These are phyloP conservation scores for Spinus pinus DNA, from an alignment of 2,797 vertebrate species.

Conservation along the genomic window DNA sequence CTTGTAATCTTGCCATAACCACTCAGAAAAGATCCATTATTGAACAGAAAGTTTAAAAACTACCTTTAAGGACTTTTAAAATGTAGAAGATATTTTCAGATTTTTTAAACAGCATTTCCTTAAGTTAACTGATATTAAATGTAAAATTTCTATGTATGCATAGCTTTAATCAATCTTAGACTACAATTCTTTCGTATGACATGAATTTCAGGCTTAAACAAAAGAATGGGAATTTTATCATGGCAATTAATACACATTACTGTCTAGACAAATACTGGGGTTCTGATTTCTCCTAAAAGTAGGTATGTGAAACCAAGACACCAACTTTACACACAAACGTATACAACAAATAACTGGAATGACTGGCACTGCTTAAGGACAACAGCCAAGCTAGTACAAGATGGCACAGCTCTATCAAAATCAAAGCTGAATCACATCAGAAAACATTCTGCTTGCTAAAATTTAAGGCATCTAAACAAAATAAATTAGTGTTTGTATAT, in stretches of 20 bases:
- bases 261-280: neutral
- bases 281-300: neutral
- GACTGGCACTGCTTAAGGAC: neutral
- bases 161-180: neutral
- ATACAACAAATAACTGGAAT: neutral
- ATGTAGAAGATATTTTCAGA: neutral
- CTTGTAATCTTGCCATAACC: neutral
- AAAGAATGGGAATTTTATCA: neutral
- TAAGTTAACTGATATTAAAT: neutral
- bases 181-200: neutral
- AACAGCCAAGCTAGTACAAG: neutral
- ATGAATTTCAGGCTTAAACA: neutral
- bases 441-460: neutral
- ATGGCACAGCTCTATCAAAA: neutral
- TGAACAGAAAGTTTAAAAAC: neutral
- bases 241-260: neutral
- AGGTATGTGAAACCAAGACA: neutral
- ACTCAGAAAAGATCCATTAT: neutral
- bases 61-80: neutral
- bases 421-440: neutral
- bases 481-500: neutral
- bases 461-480: neutral
- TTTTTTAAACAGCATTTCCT: neutral
- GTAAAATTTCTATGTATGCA: neutral
- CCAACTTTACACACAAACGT: neutral